Percentiles rank a stretch among this genome's conserved stretches.
These are phyloP conservation scores for Micoletzkya japonica DNA, from an alignment of 2,888 invertebrate species.

Conservation along the genomic window DNA sequence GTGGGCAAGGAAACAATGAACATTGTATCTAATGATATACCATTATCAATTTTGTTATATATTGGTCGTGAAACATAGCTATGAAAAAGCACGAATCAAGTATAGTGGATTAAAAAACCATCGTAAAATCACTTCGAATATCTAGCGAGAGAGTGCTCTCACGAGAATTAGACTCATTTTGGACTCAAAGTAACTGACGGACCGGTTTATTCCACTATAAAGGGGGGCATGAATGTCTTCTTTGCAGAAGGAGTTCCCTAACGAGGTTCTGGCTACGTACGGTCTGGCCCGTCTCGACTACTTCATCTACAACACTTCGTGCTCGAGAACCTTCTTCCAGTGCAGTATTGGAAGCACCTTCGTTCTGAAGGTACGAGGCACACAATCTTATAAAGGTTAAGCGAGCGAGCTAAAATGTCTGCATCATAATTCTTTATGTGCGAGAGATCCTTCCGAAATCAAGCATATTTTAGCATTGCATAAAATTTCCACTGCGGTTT, in stretches of 20 bases:
- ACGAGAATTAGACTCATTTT: no score
- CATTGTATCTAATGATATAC: not conserved
- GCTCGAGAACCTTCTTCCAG: constrained; percentile 58
- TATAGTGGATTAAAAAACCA: no score
- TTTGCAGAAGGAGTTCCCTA: constrained; percentile 41
- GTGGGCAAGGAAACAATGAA: not conserved
- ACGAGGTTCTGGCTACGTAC: constrained; percentile 44
- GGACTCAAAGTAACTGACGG: no score
- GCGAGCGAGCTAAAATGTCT: not conserved
- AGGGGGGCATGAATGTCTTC: no score
- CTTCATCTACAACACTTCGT: constrained; percentile 59
- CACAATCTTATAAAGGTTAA: not conserved
- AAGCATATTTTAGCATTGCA: not conserved
- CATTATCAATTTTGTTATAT: not conserved
- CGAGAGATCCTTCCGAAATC: not conserved
- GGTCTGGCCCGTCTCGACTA: constrained; percentile 54
- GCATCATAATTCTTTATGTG: not conserved
- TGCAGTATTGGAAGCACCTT: constrained; percentile 62
- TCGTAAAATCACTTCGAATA: no score
- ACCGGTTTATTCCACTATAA: no score
- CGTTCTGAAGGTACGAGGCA: constrained; percentile 34
- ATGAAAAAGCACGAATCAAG: no score
- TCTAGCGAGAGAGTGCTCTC: no score
- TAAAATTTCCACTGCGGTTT: no score
- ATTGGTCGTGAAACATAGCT: not conserved